Evolutionary conservation across 2,797 vertebrate species (phyloP).

Genomic region (Tragelaphus oryx): DNA sequence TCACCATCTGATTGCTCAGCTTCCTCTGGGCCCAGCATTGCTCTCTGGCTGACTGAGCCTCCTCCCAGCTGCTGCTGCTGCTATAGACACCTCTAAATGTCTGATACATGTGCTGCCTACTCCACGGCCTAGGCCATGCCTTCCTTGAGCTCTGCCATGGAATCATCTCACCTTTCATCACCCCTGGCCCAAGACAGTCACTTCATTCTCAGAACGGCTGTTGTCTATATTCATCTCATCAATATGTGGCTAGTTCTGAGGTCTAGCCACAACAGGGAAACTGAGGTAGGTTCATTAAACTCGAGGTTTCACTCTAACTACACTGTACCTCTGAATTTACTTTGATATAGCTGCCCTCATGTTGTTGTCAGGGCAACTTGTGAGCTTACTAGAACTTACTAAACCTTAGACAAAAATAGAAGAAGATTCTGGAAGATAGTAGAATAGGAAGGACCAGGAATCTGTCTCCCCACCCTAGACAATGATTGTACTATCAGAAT

Average conservation of each 20-base stretch:
- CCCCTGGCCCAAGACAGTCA: neutral
- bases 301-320: neutral
- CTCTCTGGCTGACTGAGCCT: neutral
- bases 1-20: neutral
- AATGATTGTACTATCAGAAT: neutral
- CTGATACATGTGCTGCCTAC: neutral
- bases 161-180: neutral
- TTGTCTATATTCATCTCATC: neutral
- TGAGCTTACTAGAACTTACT: neutral
- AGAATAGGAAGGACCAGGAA: neutral
- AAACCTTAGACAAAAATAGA: neutral
- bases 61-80: neutral
- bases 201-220: neutral
- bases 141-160: neutral
- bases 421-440: neutral
- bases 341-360: neutral
- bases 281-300: neutral
- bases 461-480: neutral
- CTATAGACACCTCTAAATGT: neutral
- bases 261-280: neutral
- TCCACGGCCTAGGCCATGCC: neutral
- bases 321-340: neutral
- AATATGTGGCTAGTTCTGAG: neutral
- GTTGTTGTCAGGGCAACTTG: neutral
- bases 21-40: neutral